A percentile compares a stretch with the other conserved stretches of the same genome.
These are phyloP conservation scores for Mayetiola destructor DNA, from an alignment of 2,888 invertebrate species.

Conservation along the genomic window DNA sequence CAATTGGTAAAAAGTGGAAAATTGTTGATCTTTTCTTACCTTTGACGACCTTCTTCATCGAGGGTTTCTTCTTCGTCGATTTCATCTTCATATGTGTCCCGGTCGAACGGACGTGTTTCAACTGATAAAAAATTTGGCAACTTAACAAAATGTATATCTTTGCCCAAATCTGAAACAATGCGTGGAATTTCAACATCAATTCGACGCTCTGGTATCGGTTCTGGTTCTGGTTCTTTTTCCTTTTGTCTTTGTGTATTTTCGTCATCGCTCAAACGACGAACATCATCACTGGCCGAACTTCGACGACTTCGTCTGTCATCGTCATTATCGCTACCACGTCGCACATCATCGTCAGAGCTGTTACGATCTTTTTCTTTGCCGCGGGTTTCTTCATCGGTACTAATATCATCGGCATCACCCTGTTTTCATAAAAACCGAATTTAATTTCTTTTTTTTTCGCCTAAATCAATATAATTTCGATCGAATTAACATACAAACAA, in stretches of 20 bases:
- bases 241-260: constrained; percentile 35
- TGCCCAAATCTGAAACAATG: constrained; percentile 82
- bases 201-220: constrained; percentile 77
- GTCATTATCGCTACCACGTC: constrained; percentile 29
- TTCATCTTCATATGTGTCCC: constrained; percentile 92
- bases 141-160: constrained; percentile 89
- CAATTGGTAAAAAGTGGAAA: not conserved
- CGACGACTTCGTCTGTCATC: constrained; percentile 26
- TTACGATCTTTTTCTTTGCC: constrained; percentile 25
- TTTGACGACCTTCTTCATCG: constrained; percentile 85
- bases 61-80: constrained; percentile 95
- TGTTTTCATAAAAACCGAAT: not conserved
- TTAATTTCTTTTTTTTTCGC: not conserved
- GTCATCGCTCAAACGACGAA: constrained; percentile 24
- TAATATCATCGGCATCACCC: constrained; percentile 19
- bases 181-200: constrained; percentile 96
- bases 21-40: constrained; percentile 1
- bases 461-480: not conserved
- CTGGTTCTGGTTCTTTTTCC: constrained; percentile 58
- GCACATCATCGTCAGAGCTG: constrained; percentile 40
- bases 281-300: constrained; percentile 15
- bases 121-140: constrained; percentile 96
- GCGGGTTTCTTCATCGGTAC: constrained; percentile 20
- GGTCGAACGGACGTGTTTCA: constrained; percentile 91
- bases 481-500: not conserved